phyloP scores from a whole-genome alignment of 2,888 invertebrate species.

The Epicampocera succincta region DNA sequence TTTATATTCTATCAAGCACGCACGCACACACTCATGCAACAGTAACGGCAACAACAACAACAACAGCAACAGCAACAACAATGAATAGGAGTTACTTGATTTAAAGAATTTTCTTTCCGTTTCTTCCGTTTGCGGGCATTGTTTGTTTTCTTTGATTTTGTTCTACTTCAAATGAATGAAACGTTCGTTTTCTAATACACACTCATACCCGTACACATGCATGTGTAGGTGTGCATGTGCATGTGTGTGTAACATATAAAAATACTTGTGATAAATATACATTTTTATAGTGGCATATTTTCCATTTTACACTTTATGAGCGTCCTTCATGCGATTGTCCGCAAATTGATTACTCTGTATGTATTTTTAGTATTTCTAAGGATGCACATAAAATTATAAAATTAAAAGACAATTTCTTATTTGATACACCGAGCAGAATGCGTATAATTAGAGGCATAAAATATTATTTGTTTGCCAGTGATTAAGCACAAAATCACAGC shows the following conservation, averaged over 20 bases:
- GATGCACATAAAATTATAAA: conserved; percentile 23
- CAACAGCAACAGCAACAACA: conserved; percentile 1
- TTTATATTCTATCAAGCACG: neutral
- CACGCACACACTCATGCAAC: conserved; percentile 5
- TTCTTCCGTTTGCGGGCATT: conserved; percentile 1
- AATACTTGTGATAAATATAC: neutral
- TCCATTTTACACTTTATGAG: conserved; percentile 27
- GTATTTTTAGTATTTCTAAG: conserved; percentile 41
- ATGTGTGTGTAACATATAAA: conserved; percentile 4
- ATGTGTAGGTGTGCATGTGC: neutral
- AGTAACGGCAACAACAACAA: conserved; percentile 2
- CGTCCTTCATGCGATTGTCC: conserved; percentile 12
- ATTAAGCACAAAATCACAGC: too few relatives aligned
- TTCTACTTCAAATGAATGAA: conserved; percentile 29
- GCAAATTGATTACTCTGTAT: conserved; percentile 48
- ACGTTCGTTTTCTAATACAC: conserved; percentile 17
- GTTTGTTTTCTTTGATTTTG: conserved; percentile 43
- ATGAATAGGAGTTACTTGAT: conserved; percentile 3
- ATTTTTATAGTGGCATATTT: neutral
- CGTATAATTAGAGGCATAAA: too few relatives aligned
- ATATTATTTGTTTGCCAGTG: too few relatives aligned
- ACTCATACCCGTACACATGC: too few relatives aligned
- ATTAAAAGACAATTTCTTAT: neutral
- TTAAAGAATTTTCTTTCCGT: conserved; percentile 21
- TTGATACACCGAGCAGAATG: neutral